A percentile compares a stretch with the other conserved stretches of the same genome.
Conservation (phyloP, 2,797 vertebrate genomes). For the Manis javanica region DNA sequence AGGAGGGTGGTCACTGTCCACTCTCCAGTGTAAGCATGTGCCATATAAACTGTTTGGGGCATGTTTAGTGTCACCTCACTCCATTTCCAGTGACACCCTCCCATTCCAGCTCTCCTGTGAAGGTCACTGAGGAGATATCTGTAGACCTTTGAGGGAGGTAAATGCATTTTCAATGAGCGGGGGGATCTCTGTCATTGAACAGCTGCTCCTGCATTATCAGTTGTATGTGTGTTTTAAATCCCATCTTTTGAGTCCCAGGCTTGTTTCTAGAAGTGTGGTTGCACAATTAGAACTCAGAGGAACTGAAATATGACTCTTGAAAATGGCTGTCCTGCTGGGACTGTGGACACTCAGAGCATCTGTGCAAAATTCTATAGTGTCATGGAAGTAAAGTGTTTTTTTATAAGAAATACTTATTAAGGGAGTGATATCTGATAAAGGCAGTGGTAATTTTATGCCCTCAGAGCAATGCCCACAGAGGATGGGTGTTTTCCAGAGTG, state of each 20-base stretch:
- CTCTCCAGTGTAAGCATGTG: neutral
- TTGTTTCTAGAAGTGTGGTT: neutral
- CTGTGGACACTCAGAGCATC: neutral
- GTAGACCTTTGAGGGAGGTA: neutral
- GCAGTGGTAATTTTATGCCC: neutral
- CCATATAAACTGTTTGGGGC: neutral
- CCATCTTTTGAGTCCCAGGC: neutral
- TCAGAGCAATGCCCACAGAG: neutral
- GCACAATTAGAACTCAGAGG: neutral
- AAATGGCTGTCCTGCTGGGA: neutral
- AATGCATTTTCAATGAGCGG: neutral
- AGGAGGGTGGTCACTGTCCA: neutral
- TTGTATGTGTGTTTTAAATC: neutral
- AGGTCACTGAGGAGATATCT: neutral
- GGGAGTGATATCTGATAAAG: neutral
- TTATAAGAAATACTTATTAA: neutral
- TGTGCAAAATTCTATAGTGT: neutral
- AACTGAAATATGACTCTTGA: neutral
- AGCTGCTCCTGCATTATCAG: rapidly evolving
- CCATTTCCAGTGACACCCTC: neutral
- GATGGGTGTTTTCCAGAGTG: neutral
- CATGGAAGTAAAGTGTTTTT: conserved; percentile 40
- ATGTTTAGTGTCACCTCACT: neutral
- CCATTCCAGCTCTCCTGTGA: neutral
- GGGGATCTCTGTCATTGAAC: neutral